Percentiles rank a stretch among this genome's conserved stretches.
Evolutionary conservation across 1,140 invertebrate genomes (phyloP).

Genomic region (Prorops nasuta): DNA sequence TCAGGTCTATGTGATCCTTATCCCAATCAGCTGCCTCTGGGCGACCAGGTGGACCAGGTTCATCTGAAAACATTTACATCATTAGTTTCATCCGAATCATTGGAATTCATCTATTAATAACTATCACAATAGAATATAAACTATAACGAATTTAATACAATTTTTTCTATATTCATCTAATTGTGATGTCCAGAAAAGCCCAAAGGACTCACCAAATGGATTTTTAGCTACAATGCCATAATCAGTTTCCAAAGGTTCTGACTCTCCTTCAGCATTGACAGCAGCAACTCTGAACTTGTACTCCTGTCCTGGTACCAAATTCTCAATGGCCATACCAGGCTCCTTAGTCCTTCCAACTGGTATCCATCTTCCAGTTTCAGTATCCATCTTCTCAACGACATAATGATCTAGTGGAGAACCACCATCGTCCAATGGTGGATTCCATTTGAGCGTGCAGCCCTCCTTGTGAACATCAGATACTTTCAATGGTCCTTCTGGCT

Average conservation of each 20-base stretch:
- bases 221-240: slow-evolving; percentile 93
- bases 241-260: slow-evolving; percentile 86
- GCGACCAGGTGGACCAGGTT: slow-evolving; percentile 85
- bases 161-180: neutral
- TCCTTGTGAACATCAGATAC: slow-evolving; percentile 91
- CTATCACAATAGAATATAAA: slow-evolving; percentile 12
- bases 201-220: slow-evolving; percentile 92
- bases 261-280: slow-evolving; percentile 93
- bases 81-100: too few species aligned
- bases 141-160: slow-evolving; percentile 1
- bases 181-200: too few species aligned
- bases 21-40: slow-evolving; percentile 93
- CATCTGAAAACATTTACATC: slow-evolving; percentile 63
- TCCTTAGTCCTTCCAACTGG: slow-evolving; percentile 77
- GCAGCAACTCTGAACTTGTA: slow-evolving; percentile 96
- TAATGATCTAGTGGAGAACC: slow-evolving; percentile 90
- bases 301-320: slow-evolving; percentile 86
- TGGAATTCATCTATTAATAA: slow-evolving; percentile 12
- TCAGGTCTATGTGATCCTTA: slow-evolving; percentile 89
- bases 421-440: slow-evolving; percentile 87
- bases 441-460: slow-evolving; percentile 92
- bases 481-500: slow-evolving; percentile 90
- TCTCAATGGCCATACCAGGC: slow-evolving; percentile 80
- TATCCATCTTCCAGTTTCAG: slow-evolving; percentile 80
- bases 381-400: slow-evolving; percentile 87